phyloP scores from a whole-genome alignment of 1,140 invertebrate genomes.

The Eriocheir sinensis region DNA sequence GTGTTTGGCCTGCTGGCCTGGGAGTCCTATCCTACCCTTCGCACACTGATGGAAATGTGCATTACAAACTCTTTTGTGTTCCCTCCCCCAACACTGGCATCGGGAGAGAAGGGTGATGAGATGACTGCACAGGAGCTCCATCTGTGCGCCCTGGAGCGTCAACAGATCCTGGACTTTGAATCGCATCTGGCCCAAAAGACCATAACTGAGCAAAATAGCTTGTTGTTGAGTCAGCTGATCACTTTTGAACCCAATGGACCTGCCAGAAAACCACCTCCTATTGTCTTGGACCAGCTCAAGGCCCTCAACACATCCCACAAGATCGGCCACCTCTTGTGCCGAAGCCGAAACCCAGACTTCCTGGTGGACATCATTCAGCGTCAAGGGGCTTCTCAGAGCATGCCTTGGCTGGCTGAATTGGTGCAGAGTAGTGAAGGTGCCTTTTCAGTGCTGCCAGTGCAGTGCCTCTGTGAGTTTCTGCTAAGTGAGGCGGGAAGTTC shows the following conservation, averaged over 20 bases:
- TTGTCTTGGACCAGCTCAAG: constrained; percentile 91
- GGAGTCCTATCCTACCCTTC: constrained; percentile 95
- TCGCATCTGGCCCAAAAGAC: constrained; percentile 93
- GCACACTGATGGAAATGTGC: constrained; percentile 97
- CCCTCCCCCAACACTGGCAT: constrained; percentile 86
- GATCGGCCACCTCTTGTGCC: constrained; percentile 94
- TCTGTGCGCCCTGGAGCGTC: constrained; percentile 88
- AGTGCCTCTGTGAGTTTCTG: constrained; percentile 97
- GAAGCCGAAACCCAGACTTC: constrained; percentile 94
- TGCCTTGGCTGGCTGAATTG: constrained; percentile 98
- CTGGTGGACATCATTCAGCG: constrained; percentile 94
- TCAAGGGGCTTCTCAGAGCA: constrained; percentile 90
- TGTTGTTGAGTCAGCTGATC: constrained; percentile 88
- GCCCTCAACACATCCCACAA: constrained; percentile 89
- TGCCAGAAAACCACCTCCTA: constrained; percentile 89
- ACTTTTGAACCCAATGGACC: constrained; percentile 92
- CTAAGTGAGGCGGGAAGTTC: constrained; percentile 85
- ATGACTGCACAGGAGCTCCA: constrained; percentile 86
- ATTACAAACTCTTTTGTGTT: constrained; percentile 94
- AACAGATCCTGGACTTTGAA: constrained; percentile 95
- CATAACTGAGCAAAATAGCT: constrained; percentile 94
- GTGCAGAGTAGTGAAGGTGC: constrained; percentile 95
- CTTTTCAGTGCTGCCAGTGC: constrained; percentile 93
- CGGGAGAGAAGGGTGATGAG: constrained; percentile 86
- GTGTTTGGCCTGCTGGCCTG: constrained; percentile 93